A percentile compares a stretch with the other conserved stretches of the same genome.
Conservation (phyloP, 2,888 invertebrate genomes). For the Automeris io region DNA sequence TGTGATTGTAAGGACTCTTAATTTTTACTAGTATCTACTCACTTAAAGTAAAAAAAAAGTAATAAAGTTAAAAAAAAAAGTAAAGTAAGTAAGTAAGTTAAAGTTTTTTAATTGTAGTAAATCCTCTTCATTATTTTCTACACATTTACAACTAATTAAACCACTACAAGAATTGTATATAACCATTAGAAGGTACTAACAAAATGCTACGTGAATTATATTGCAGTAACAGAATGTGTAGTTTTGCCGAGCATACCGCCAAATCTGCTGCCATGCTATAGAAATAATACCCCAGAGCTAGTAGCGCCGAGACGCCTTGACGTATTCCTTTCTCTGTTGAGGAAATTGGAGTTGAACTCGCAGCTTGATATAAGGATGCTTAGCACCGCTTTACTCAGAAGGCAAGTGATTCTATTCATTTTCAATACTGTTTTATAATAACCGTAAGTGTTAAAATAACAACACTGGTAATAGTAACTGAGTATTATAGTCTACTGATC, state of each 20-base stretch:
- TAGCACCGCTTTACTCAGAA: constrained; percentile 74
- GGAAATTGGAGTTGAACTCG: constrained; percentile 76
- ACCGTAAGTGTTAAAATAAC: neutral
- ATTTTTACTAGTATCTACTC: too few relatives aligned
- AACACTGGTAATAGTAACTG: neutral
- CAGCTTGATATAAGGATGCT: constrained; percentile 75
- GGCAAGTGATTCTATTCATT: constrained; percentile 43
- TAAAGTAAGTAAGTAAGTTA: too few relatives aligned
- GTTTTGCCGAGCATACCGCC: constrained; percentile 70
- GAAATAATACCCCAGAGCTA: constrained; percentile 57
- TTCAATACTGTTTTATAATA: neutral
- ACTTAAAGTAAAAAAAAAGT: too few relatives aligned
- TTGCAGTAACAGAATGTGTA: constrained; percentile 36
- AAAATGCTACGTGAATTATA: too few relatives aligned
- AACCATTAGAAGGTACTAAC: too few relatives aligned
- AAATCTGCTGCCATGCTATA: constrained; percentile 78
- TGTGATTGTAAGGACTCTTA: too few relatives aligned
- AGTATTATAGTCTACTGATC: too few relatives aligned
- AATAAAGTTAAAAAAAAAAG: too few relatives aligned
- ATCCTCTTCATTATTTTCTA: too few relatives aligned
- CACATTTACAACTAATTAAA: too few relatives aligned
- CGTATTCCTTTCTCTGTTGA: constrained; percentile 77
- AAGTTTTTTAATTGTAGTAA: too few relatives aligned
- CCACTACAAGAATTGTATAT: too few relatives aligned
- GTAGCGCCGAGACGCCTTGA: constrained; percentile 76